These are phyloP conservation scores for Pheucticus melanocephalus DNA, from an alignment of 2,113 vertebrate genomes.

Conservation along the genomic window DNA sequence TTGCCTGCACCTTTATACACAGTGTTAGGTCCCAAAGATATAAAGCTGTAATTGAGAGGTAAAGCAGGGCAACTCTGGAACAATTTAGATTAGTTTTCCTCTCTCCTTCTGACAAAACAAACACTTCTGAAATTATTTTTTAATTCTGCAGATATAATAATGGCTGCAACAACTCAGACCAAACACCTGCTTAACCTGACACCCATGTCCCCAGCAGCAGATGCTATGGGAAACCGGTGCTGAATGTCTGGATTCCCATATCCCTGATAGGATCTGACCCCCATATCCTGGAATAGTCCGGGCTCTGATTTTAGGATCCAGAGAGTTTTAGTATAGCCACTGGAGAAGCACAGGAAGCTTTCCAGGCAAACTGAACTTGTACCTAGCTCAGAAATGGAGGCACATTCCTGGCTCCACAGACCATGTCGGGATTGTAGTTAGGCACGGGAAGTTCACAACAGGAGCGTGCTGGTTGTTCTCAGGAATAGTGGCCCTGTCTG, in stretches of 20 bases:
- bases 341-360: not conserved
- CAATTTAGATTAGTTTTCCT: not conserved
- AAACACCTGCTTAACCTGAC: not conserved
- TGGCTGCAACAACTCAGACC: not conserved
- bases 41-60: not conserved
- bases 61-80: not conserved
- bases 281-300: not conserved
- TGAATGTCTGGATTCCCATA: not conserved
- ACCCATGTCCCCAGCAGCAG: not conserved
- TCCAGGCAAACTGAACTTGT: not conserved
- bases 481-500: not conserved
- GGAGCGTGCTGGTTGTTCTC: not conserved
- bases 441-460: not conserved
- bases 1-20: not conserved
- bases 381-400: not conserved
- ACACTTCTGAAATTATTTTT: not conserved
- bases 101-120: not conserved
- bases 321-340: not conserved
- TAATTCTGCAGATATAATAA: not conserved
- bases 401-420: rapidly evolving
- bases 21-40: not conserved
- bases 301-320: not conserved
- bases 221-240: not conserved
- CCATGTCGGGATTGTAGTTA: rapidly evolving
- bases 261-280: not conserved